Percentiles rank a stretch among this genome's conserved stretches.
These are phyloP conservation scores for Helicoverpa zea DNA, from an alignment of 1,140 invertebrate genomes.

Conservation along the genomic window DNA sequence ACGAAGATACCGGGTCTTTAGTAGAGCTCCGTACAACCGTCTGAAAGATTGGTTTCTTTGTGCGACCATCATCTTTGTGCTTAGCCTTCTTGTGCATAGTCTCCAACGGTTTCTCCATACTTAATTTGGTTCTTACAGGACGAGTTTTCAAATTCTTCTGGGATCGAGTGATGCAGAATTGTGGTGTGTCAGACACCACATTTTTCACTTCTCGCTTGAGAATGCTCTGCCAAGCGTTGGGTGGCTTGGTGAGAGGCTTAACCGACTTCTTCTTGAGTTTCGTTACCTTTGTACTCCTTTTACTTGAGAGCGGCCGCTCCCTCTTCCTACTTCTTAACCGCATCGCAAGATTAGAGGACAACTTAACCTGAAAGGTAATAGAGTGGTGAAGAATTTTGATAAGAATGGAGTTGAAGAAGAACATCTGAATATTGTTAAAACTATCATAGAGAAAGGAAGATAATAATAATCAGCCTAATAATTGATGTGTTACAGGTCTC, in stretches of 20 bases:
- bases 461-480: too few relatives aligned
- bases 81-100: slow-evolving; percentile 63
- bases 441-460: too few relatives aligned
- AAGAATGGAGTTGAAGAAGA: background rate
- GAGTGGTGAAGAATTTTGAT: background rate
- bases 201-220: slow-evolving; percentile 74
- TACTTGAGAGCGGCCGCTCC: slow-evolving; percentile 81
- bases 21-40: slow-evolving; percentile 78
- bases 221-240: slow-evolving; percentile 69
- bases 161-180: slow-evolving; percentile 72
- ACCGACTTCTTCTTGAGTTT: slow-evolving; percentile 67
- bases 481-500: too few relatives aligned
- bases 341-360: slow-evolving; percentile 75
- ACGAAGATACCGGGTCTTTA: slow-evolving; percentile 73
- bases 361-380: slow-evolving; percentile 67
- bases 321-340: slow-evolving; percentile 83
- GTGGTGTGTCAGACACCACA: slow-evolving; percentile 62
- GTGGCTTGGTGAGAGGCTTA: slow-evolving; percentile 63
- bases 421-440: too few relatives aligned
- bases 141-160: slow-evolving; percentile 77
- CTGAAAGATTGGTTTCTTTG: slow-evolving; percentile 82
- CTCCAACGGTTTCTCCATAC: slow-evolving; percentile 78
- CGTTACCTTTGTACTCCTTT: slow-evolving; percentile 65
- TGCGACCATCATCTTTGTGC: slow-evolving; percentile 66
- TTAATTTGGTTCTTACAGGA: slow-evolving; percentile 76